Percentiles rank a stretch among this genome's conserved stretches.
phyloP scores from a whole-genome alignment of 2,888 invertebrate genomes.

The Macrophya annulata region DNA sequence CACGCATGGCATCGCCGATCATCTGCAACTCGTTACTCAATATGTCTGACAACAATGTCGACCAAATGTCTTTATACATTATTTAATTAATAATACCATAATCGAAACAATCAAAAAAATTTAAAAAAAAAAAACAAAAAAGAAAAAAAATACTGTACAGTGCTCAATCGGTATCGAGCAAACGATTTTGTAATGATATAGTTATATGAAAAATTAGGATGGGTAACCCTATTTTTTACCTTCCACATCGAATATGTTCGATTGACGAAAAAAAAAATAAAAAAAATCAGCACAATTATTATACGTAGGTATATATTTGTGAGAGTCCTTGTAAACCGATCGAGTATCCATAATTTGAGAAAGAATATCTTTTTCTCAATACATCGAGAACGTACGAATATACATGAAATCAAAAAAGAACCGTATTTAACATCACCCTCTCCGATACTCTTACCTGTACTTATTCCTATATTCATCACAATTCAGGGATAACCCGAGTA shows the following conservation, averaged over 20 bases:
- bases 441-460: slow-evolving; percentile 24
- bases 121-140: not conserved
- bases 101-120: not conserved
- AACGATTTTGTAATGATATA: not conserved
- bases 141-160: not conserved
- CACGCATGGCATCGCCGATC: not conserved
- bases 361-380: slow-evolving; percentile 17
- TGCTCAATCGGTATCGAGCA: too few species aligned
- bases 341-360: not conserved
- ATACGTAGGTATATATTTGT: not conserved
- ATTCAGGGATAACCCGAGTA: not conserved
- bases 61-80: not conserved
- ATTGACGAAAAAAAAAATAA: not conserved
- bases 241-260: not conserved
- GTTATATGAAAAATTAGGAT: not conserved
- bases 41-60: slow-evolving; percentile 21
- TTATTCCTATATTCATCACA: not conserved
- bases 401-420: not conserved
- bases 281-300: not conserved
- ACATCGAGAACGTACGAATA: not conserved
- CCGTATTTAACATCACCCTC: not conserved
- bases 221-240: not conserved
- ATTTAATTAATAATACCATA: not conserved
- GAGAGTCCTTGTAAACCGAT: not conserved
- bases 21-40: slow-evolving; percentile 19